Percentiles rank a stretch among this genome's conserved stretches.
Evolutionary conservation across 2,797 vertebrate species (phyloP).

Genomic region (Craterocephalus amniculus): DNA sequence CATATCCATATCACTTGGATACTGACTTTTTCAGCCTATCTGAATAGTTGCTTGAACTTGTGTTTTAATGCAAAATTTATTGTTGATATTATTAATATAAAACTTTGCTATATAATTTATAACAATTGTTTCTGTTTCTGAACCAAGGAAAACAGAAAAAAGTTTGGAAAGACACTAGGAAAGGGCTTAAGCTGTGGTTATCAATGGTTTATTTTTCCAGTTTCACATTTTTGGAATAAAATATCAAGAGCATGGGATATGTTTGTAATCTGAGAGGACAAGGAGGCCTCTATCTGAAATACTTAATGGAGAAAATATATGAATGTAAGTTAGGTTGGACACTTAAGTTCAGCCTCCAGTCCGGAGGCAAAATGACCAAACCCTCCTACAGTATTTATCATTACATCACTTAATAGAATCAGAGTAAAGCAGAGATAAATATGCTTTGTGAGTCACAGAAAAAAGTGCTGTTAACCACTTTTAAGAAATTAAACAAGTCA

Average conservation of each 20-base stretch:
- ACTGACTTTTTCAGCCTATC: background rate
- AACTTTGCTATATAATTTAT: background rate
- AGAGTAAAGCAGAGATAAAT: background rate
- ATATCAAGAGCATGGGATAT: background rate
- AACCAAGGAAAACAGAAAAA: background rate
- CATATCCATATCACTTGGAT: slow-evolving; percentile 4
- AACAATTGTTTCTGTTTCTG: background rate
- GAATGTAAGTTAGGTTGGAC: background rate
- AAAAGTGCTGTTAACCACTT: too few species aligned
- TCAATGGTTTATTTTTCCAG: background rate
- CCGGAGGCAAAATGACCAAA: background rate
- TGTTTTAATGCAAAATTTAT: background rate
- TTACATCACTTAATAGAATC: background rate
- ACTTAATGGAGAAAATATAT: background rate
- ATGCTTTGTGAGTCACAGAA: too few species aligned
- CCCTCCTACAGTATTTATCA: background rate
- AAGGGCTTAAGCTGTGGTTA: background rate
- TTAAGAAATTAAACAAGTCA: too few species aligned
- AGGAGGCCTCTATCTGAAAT: background rate
- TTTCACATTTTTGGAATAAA: background rate
- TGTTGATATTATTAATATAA: background rate
- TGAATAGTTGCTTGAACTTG: background rate
- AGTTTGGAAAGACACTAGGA: background rate
- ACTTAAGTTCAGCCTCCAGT: background rate
- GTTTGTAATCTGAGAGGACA: background rate